A percentile compares a stretch with the other conserved stretches of the same genome.
Evolutionary conservation across 2,888 invertebrate genomes (phyloP).

Genomic region (Campoplex capitator): DNA sequence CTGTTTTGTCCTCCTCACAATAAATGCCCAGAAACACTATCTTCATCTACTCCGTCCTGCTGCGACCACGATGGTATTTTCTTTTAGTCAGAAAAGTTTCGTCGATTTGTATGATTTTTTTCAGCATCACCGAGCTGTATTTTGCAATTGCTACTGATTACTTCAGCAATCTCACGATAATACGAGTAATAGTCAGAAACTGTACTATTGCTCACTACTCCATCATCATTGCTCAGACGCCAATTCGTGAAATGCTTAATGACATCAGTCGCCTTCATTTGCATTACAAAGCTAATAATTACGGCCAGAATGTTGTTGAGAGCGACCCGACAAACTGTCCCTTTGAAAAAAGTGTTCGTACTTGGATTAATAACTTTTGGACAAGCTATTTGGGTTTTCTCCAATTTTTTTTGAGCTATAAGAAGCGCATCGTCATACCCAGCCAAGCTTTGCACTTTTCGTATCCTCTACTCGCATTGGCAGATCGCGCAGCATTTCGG

Average conservation of each 20-base stretch:
- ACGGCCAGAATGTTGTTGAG: conserved; percentile 52
- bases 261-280: conserved; percentile 56
- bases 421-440: conserved; percentile 55
- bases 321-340: conserved; percentile 47
- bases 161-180: conserved; percentile 63
- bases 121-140: conserved; percentile 53
- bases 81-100: conserved; percentile 51
- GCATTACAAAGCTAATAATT: conserved; percentile 54
- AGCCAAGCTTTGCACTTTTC: conserved; percentile 33
- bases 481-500: conserved; percentile 49
- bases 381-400: conserved; percentile 52
- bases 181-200: conserved; percentile 61
- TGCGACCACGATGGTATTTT: conserved; percentile 45
- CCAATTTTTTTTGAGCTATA: conserved; percentile 39
- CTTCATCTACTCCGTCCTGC: conserved; percentile 61
- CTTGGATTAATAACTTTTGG: conserved; percentile 58
- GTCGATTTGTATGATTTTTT: conserved; percentile 12
- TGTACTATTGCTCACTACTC: conserved; percentile 43
- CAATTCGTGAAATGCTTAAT: conserved; percentile 41
- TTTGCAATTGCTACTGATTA: conserved; percentile 56
- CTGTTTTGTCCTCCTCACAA: conserved; percentile 68
- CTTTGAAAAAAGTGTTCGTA: conserved; percentile 58
- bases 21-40: conserved; percentile 63
- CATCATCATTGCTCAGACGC: conserved; percentile 29
- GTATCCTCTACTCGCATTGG: conserved; percentile 45